Percentiles rank a stretch among this genome's conserved stretches.
These are phyloP conservation scores for Plotosus lineatus DNA, from an alignment of 2,113 vertebrate species.

Conservation along the genomic window DNA sequence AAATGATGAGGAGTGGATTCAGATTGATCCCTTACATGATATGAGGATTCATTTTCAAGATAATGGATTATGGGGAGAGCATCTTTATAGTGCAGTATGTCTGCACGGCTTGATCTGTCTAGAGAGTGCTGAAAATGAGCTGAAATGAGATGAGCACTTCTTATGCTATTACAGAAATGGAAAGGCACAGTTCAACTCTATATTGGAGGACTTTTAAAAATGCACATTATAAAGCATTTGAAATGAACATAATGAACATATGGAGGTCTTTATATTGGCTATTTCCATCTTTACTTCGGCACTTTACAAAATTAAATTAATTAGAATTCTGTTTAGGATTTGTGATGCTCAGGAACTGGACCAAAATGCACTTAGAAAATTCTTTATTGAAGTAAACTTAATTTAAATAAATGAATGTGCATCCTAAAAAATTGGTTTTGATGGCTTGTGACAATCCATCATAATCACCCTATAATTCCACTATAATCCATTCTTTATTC, in stretches of 20 bases:
- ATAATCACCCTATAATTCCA: slow-evolving; percentile 44
- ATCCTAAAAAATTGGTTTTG: slow-evolving; percentile 39
- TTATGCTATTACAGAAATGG: slow-evolving; percentile 28
- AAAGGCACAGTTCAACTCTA: slow-evolving; percentile 10
- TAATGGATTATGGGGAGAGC: slow-evolving; percentile 30
- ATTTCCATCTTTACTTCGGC: background rate
- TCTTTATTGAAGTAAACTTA: background rate
- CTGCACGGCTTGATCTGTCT: slow-evolving; percentile 29
- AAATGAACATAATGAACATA: slow-evolving; percentile 12
- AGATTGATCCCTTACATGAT: slow-evolving; percentile 30
- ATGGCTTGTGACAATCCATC: slow-evolving; percentile 40
- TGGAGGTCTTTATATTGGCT: background rate
- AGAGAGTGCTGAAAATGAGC: slow-evolving; percentile 35
- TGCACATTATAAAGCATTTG: slow-evolving; percentile 2
- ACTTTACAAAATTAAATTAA: background rate
- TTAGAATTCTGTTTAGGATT: background rate
- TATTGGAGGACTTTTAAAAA: slow-evolving; percentile 6
- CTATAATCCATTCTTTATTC: slow-evolving; percentile 45
- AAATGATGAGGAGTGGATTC: slow-evolving; percentile 22
- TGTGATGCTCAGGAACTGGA: background rate
- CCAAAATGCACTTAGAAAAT: slow-evolving; percentile 35
- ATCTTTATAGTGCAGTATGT: slow-evolving; percentile 28
- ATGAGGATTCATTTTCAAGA: slow-evolving; percentile 12
- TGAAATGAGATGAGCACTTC: slow-evolving; percentile 28
- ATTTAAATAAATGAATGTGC: slow-evolving; percentile 35